Conservation (phyloP, 2,888 invertebrate species). For the Sinohyriopsis cumingii region DNA sequence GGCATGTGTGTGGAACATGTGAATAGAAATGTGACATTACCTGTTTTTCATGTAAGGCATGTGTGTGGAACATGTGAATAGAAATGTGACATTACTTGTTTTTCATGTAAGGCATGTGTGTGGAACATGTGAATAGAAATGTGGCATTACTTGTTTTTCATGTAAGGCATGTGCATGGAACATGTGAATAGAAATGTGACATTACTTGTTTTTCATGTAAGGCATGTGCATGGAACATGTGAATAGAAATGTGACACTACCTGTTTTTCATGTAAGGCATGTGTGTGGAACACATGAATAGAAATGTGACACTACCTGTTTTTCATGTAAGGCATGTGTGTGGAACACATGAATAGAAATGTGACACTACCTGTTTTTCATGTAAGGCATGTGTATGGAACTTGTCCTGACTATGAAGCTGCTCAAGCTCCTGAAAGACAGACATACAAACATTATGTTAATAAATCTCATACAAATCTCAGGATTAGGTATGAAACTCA, state of each 20-base stretch:
- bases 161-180: conserved; percentile 56
- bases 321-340: conserved; percentile 61
- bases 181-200: too few species aligned
- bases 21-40: conserved; percentile 28
- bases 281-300: too few species aligned
- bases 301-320: conserved; percentile 54
- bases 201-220: conserved; percentile 64
- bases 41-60: conserved; percentile 58
- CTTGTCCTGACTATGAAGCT: conserved; percentile 66
- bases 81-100: conserved; percentile 55
- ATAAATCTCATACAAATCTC: conserved; percentile 1
- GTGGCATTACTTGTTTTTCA: conserved; percentile 63
- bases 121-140: too few species aligned
- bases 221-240: too few species aligned
- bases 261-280: conserved; percentile 64
- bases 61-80: too few species aligned
- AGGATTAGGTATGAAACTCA: neutral
- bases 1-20: too few species aligned
- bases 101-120: conserved; percentile 43
- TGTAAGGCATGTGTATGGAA: conserved; percentile 64
- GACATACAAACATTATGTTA: conserved; percentile 7
- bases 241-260: conserved; percentile 28
- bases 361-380: conserved; percentile 64
- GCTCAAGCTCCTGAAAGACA: conserved; percentile 62
- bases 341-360: conserved; percentile 52